Percentiles rank a stretch among this genome's conserved stretches.
Evolutionary conservation across 2,888 invertebrate genomes (phyloP).

Genomic region (Drosophila meridionalis): DNA sequence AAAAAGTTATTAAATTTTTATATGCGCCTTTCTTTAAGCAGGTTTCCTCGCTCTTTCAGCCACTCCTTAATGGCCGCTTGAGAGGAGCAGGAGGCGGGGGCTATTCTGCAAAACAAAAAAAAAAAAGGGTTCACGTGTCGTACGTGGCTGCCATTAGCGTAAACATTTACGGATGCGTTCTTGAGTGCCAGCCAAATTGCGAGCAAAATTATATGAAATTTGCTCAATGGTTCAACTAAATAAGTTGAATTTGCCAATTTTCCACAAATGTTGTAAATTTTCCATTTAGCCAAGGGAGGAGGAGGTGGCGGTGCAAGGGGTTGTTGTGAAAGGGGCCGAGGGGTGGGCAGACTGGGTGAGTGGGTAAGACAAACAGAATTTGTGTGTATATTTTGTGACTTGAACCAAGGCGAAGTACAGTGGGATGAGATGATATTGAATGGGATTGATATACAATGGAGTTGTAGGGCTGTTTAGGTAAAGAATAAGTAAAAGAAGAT

Average conservation of each 20-base stretch:
- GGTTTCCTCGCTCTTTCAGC: constrained; percentile 21
- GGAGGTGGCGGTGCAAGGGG: background rate
- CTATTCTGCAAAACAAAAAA: too few relatives aligned
- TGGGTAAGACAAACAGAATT: constrained; percentile 29
- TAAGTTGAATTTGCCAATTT: constrained; percentile 49
- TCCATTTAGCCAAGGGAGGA: constrained; percentile 1
- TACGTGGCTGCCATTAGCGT: constrained; percentile 69
- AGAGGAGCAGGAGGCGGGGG: background rate
- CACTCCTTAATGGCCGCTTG: constrained; percentile 49
- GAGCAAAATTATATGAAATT: constrained; percentile 31
- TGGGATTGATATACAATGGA: too few relatives aligned
- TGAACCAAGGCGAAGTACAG: constrained; percentile 28
- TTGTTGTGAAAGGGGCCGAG: too few relatives aligned
- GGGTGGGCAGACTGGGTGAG: background rate
- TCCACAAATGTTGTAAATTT: constrained; percentile 42
- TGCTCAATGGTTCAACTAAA: constrained; percentile 52
- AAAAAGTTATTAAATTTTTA: constrained; percentile 74
- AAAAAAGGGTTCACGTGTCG: constrained; percentile 56
- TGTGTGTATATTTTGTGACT: constrained; percentile 12
- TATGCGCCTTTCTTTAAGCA: constrained; percentile 49
- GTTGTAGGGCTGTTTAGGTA: background rate
- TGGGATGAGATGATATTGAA: constrained; percentile 2
- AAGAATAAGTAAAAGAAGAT: background rate
- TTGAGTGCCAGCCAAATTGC: constrained; percentile 70
- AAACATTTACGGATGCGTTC: constrained; percentile 66